Evolutionary conservation across 2,797 vertebrate species (phyloP).

Genomic region (Rhincodon typus): DNA sequence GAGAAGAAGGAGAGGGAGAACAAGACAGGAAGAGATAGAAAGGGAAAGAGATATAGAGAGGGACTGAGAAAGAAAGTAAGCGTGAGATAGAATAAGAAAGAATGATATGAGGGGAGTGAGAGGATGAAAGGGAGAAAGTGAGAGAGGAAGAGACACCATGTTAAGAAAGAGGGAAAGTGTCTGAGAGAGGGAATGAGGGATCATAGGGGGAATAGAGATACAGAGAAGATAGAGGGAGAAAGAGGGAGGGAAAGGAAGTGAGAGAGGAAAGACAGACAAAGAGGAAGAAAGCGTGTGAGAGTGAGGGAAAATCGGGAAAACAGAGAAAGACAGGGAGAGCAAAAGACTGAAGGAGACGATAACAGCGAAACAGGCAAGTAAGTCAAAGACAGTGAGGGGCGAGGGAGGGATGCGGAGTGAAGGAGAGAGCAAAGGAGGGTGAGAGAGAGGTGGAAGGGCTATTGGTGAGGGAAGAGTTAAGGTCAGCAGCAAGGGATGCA

Average conservation of each 20-base stretch:
- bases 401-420: background rate
- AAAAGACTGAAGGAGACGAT: background rate
- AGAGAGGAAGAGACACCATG: too few relatives aligned
- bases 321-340: background rate
- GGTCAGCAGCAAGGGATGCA: too few relatives aligned
- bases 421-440: background rate
- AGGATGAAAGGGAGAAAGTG: background rate
- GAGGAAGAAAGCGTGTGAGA: background rate
- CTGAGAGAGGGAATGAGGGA: background rate
- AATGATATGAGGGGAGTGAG: background rate
- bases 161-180: too few relatives aligned
- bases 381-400: too few relatives aligned
- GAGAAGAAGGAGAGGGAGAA: too few relatives aligned
- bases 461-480: too few relatives aligned
- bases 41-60: background rate
- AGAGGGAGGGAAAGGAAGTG: background rate
- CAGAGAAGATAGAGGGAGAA: background rate
- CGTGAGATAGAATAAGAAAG: background rate
- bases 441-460: too few relatives aligned
- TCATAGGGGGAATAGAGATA: too few relatives aligned
- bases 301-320: background rate
- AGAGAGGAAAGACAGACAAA: too few relatives aligned
- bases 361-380: background rate
- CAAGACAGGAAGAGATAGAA: too few relatives aligned
- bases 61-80: background rate